These are phyloP conservation scores for Malurus cyaneus DNA, from an alignment of 2,113 vertebrate genomes.

Conservation along the genomic window DNA sequence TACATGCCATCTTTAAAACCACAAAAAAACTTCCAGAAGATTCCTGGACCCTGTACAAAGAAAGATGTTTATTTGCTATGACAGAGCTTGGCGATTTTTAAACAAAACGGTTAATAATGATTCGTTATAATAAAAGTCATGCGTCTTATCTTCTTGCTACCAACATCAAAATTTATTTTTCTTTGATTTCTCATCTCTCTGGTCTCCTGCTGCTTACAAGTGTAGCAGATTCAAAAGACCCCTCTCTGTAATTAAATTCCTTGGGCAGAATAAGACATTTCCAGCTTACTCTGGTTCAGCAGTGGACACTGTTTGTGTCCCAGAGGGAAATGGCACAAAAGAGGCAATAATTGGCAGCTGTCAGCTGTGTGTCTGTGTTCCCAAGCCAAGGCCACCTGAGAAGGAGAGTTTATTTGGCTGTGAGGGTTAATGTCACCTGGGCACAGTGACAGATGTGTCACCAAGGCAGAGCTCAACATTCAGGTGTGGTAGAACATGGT, in stretches of 20 bases:
- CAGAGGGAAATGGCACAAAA: not conserved
- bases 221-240: not conserved
- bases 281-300: not conserved
- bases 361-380: not conserved
- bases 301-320: not conserved
- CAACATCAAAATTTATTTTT: not conserved
- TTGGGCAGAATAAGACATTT: not conserved
- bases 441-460: not conserved
- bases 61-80: not conserved
- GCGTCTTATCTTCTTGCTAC: not conserved
- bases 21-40: not conserved
- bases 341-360: not conserved
- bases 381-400: not conserved
- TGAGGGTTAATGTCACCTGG: not conserved
- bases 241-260: not conserved
- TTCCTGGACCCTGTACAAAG: not conserved
- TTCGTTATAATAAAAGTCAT: not conserved
- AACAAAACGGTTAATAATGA: not conserved
- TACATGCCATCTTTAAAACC: not conserved
- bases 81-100: not conserved
- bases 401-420: not conserved
- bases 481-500: not conserved
- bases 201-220: not conserved
- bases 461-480: not conserved
- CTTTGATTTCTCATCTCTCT: not conserved